Percentiles rank a stretch among this genome's conserved stretches.
phyloP scores from a whole-genome alignment of 1,140 invertebrate genomes.

The Dreissena rostriformis region DNA sequence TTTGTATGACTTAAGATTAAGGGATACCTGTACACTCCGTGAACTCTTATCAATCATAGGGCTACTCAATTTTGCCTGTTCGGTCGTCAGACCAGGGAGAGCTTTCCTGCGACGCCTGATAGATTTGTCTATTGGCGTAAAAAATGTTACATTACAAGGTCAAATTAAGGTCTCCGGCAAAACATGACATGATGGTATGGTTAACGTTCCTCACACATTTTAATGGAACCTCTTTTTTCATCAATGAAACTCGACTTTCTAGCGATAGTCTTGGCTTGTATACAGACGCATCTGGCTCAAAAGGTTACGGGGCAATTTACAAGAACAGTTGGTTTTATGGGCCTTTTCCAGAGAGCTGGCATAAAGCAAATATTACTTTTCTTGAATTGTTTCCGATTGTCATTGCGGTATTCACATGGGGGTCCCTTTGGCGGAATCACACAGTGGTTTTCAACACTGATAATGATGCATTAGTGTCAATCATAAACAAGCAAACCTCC shows the following conservation, averaged over 20 bases:
- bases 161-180: not conserved
- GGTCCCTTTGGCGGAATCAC: too few species aligned
- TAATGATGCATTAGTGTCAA: too few species aligned
- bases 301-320: too few species aligned
- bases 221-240: constrained; percentile 40
- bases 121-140: constrained; percentile 37
- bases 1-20: too few species aligned
- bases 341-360: too few species aligned
- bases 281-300: constrained; percentile 14
- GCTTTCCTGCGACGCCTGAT: constrained; percentile 41
- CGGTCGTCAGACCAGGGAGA: constrained; percentile 28
- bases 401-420: too few species aligned
- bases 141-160: constrained; percentile 32
- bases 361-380: too few species aligned
- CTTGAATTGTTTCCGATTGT: too few species aligned
- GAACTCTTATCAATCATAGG: constrained; percentile 53
- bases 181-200: constrained; percentile 9
- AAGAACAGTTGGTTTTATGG: too few species aligned
- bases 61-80: constrained; percentile 42
- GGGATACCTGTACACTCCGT: too few species aligned
- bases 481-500: too few species aligned
- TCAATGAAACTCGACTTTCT: not conserved
- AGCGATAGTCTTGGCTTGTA: constrained; percentile 9
- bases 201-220: not conserved
- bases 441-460: too few species aligned